A percentile compares a stretch with the other conserved stretches of the same genome.
These are phyloP conservation scores for Cyclophora punctaria DNA, from an alignment of 2,888 invertebrate genomes.

Conservation along the genomic window DNA sequence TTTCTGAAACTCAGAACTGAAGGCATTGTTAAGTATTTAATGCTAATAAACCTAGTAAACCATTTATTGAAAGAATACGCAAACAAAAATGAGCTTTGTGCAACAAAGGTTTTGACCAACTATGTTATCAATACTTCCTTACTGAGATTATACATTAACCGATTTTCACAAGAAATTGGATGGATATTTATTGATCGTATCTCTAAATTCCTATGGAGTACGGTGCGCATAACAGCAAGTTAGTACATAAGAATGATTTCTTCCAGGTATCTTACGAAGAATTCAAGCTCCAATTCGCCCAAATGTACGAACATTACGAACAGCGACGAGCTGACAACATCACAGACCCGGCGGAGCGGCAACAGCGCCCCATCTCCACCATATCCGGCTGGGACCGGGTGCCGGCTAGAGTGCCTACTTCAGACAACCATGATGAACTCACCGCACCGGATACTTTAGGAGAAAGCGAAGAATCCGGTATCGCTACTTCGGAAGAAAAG, in stretches of 20 bases:
- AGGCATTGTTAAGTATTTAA: no score
- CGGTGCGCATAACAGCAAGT: no score
- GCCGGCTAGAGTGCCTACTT: slow-evolving; percentile 49
- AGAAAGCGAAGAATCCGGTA: slow-evolving; percentile 58
- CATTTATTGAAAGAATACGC: no score
- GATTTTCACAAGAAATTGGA: no score
- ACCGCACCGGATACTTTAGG: slow-evolving; percentile 31
- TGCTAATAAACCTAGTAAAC: no score
- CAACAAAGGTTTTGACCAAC: no score
- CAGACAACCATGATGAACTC: slow-evolving; percentile 43
- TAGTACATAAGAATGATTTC: slow-evolving; percentile 3
- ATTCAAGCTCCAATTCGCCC: slow-evolving; percentile 96
- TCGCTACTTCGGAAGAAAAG: slow-evolving; percentile 49
- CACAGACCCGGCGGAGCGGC: slow-evolving; percentile 93
- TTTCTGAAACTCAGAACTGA: no score
- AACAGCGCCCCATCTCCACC: slow-evolving; percentile 95
- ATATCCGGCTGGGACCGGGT: slow-evolving; percentile 94
- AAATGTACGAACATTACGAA: slow-evolving; percentile 98
- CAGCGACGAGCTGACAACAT: slow-evolving; percentile 95
- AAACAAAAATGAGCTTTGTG: no score
- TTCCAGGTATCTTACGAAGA: slow-evolving; percentile 96
- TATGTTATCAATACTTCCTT: no score
- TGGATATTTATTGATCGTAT: no score
- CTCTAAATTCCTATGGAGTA: no score
- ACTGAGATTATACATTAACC: no score